Percentiles rank a stretch among this genome's conserved stretches.
phyloP scores from a whole-genome alignment of 2,797 vertebrate species.

The Danio jaintianensis region DNA sequence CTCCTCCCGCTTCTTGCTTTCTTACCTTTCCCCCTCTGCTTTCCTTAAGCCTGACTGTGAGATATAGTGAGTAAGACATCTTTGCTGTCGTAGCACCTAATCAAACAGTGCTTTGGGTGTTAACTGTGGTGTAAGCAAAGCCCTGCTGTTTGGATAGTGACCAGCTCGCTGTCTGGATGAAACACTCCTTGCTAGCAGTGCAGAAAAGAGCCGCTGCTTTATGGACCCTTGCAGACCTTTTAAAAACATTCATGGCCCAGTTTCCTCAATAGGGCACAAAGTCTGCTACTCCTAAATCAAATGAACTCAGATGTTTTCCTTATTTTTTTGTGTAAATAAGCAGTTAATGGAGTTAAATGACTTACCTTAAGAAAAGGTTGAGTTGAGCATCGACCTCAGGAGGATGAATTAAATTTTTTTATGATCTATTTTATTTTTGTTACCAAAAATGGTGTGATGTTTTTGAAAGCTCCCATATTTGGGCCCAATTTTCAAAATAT shows the following conservation, averaged over 20 bases:
- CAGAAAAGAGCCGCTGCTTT: constrained; percentile 1
- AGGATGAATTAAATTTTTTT: too few species aligned
- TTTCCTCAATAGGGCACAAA: not conserved
- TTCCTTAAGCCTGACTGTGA: constrained; percentile 25
- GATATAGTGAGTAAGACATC: constrained; percentile 37
- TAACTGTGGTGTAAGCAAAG: constrained; percentile 43
- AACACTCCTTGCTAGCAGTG: constrained; percentile 25
- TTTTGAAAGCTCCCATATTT: too few species aligned
- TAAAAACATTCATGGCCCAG: constrained; percentile 17
- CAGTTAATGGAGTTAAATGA: not conserved
- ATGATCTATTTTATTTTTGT: too few species aligned
- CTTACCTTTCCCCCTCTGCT: not conserved
- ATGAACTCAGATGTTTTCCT: not conserved
- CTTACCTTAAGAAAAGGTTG: not conserved
- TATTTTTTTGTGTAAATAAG: too few species aligned
- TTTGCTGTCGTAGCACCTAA: constrained; percentile 43
- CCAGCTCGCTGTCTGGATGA: constrained; percentile 23
- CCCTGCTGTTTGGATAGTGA: constrained; percentile 38
- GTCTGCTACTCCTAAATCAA: not conserved
- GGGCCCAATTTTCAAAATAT: too few species aligned
- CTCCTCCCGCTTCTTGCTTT: constrained; percentile 12
- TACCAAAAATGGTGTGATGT: too few species aligned
- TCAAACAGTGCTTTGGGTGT: constrained; percentile 44
- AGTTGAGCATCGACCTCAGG: not conserved
- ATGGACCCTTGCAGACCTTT: not conserved